phyloP scores from a whole-genome alignment of 2,113 vertebrate genomes.

The Neofelis nebulosa region DNA sequence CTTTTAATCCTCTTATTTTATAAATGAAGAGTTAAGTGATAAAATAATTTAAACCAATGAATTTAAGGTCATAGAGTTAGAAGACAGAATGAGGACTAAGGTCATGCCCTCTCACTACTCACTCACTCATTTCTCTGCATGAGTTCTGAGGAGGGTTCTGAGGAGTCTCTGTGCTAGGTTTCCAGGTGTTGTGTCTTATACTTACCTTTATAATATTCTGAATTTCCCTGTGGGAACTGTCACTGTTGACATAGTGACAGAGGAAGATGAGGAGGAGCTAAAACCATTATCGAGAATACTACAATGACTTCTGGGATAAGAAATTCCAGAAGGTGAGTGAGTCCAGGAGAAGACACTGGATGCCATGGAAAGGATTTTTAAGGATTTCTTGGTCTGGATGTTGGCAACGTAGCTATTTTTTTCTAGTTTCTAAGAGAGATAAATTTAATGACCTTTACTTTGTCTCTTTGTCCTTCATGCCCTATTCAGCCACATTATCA shows the following conservation, averaged over 20 bases:
- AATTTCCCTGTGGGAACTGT: not conserved
- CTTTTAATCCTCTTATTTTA: not conserved
- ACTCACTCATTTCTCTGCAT: not conserved
- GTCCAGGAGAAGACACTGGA: not conserved
- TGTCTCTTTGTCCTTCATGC: not conserved
- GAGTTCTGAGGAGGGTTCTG: not conserved
- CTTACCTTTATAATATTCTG: not conserved
- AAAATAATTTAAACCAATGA: not conserved
- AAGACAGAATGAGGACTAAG: not conserved
- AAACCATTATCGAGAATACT: not conserved
- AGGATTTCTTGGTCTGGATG: not conserved
- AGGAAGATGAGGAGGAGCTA: not conserved
- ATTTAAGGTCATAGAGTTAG: not conserved
- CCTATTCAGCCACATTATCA: not conserved
- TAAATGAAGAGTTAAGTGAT: not conserved
- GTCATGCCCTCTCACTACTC: not conserved
- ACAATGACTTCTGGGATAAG: not conserved
- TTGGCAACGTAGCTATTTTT: not conserved
- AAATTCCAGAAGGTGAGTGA: not conserved
- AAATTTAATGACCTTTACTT: not conserved
- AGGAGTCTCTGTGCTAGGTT: not conserved
- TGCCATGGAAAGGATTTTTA: not conserved
- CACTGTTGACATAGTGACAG: not conserved
- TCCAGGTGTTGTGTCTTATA: not conserved
- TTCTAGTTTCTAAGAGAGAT: not conserved